Evolutionary conservation across 2,113 vertebrate species (phyloP).

Genomic region (Cheilinus undulatus): DNA sequence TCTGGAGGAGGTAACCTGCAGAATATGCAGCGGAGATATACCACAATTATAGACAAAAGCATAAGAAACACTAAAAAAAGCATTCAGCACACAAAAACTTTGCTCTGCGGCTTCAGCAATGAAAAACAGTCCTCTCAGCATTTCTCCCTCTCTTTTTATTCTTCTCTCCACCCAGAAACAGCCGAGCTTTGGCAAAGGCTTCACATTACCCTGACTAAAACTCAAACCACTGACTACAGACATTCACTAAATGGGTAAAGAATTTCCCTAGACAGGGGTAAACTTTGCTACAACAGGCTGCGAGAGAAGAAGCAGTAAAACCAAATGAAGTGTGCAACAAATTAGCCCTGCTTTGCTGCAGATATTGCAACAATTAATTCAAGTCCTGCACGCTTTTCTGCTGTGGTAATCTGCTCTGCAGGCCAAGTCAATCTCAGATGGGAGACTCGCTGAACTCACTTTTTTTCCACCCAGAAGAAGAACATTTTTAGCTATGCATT

Average conservation of each 20-base stretch:
- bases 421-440: conserved; percentile 38
- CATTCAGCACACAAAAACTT: conserved; percentile 16
- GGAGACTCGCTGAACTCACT: conserved; percentile 20
- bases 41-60: background rate
- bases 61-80: conserved; percentile 4
- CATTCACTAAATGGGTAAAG: conserved; percentile 63
- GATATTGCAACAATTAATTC: conserved; percentile 74
- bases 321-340: conserved; percentile 73
- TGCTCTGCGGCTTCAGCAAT: conserved; percentile 41
- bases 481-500: conserved; percentile 24
- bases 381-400: conserved; percentile 61
- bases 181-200: conserved; percentile 58
- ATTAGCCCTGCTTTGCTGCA: conserved; percentile 68
- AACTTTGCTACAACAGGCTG: conserved; percentile 65
- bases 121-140: conserved; percentile 36
- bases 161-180: conserved; percentile 60
- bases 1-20: conserved; percentile 11
- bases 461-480: conserved; percentile 5
- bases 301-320: conserved; percentile 71
- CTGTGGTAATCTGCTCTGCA: conserved; percentile 46
- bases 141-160: conserved; percentile 28
- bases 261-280: conserved; percentile 62
- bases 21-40: background rate
- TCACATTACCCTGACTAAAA: conserved; percentile 38
- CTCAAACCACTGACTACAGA: conserved; percentile 64